Evolutionary conservation across 2,888 invertebrate genomes (phyloP).

Genomic region (Endomychus coccineus): DNA sequence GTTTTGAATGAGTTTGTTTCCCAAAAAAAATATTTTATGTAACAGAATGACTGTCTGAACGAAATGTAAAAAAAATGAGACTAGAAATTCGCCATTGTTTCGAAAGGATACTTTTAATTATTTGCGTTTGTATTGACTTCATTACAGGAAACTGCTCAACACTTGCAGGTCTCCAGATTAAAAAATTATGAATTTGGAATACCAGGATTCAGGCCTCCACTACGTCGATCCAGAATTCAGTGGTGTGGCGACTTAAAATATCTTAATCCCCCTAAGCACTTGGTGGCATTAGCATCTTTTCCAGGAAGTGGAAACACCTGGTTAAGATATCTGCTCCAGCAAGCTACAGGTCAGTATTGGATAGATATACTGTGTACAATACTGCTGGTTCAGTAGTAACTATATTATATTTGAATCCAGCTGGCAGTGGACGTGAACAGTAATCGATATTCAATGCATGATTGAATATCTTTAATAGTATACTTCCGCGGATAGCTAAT

Average conservation of each 20-base stretch:
- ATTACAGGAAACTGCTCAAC: constrained; percentile 8
- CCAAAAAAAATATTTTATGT: too few relatives aligned
- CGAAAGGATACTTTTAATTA: constrained; percentile 20
- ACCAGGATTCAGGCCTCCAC: constrained; percentile 32
- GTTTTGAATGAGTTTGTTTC: too few relatives aligned
- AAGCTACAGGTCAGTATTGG: constrained; percentile 56
- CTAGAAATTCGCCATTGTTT: too few relatives aligned
- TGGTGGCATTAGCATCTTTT: constrained; percentile 65
- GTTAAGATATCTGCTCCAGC: constrained; percentile 70
- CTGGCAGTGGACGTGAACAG: too few relatives aligned
- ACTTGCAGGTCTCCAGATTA: constrained; percentile 10
- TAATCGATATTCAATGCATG: too few relatives aligned
- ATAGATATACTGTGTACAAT: too few relatives aligned
- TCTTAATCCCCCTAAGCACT: constrained; percentile 45
- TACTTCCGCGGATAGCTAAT: too few relatives aligned
- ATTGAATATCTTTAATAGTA: too few relatives aligned
- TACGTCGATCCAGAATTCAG: constrained; percentile 37
- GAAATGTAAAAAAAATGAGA: too few relatives aligned
- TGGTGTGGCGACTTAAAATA: constrained; percentile 52
- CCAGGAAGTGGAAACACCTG: constrained; percentile 84
- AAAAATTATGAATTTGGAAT: constrained; percentile 34
- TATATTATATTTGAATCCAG: too few relatives aligned
- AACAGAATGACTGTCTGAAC: too few relatives aligned
- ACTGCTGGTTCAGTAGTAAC: too few relatives aligned
- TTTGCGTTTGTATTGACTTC: constrained; percentile 1